Evolutionary conservation across 2,888 invertebrate species (phyloP), one percentile per base, ranked within the genome.

Genomic region (Blera fallax): DNA sequence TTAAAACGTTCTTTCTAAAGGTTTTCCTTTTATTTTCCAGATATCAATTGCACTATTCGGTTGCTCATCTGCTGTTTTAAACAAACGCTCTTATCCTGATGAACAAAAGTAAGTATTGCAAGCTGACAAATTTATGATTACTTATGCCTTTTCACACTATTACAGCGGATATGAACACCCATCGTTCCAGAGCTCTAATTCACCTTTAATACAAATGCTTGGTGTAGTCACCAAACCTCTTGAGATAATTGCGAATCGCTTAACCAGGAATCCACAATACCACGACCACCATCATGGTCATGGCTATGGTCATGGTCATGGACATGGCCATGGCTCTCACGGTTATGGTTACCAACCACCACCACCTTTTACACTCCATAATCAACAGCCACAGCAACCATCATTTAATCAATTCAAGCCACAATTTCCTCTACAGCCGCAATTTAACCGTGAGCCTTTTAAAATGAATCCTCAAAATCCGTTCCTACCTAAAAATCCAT

Each of bases 401-500:
- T n/a, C 60, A 14, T 34, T 50, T 8, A 58, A 56, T 27, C 67
- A 48, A n/a, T 60, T 50, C 37, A 14, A 48, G 8, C 16, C 10
- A 16, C 18, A 32, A 8, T 27, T 27, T 29, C 65, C 43, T 3
- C 27, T 29, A 29, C 52, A 76, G 3, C 65, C 74, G 11, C 69
- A 70, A 24, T 70, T 50, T 21, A 72, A 72, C 11, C 10, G 29
- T 60, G 70, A 70, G 70, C 54, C 48, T 4, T 40, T 43, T 6
- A 16, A 11, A 32, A n/a, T 14, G 14, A 64, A 65, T 24, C 60
- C 70, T 0, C 40, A 34, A 14, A 82, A 82, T 24, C 81, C 81
- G 8, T 82, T 82, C 37, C 64, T 77, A 56, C 21, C 45, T 24
- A 45, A 48, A 56, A 58, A 77, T 70, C 69, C 77, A 40, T 69